Base-by-base conservation (phyloP, 1,140 invertebrate species). In the Aphaenogaster floridana region DNA sequence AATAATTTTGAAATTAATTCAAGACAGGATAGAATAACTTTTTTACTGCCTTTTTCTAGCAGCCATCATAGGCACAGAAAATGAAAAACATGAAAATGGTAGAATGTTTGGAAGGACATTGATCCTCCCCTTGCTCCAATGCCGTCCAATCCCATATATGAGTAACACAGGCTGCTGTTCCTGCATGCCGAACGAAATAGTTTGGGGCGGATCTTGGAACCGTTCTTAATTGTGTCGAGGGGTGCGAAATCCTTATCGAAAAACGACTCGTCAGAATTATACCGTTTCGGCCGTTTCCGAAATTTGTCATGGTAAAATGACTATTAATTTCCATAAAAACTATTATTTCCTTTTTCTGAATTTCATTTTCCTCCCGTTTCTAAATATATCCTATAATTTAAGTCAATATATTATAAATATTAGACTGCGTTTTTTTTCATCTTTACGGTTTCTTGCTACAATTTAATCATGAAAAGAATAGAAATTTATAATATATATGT, bases 151-250 rank as follows among this genome's bases (percentile, higher is more conserved):
- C 87, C 86, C 57, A 57, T 78, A 13, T 52, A 63, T 89, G 81
- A 91, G 76, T 89, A 48, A 42, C 45, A 86, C 90, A 81, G 80
- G 89, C 92, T 91, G 89, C 92, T 91, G 89, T 88, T 84, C 61
- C n/a, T 59, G 76, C 91, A 93, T 90, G 83, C 91, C 87, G 91
- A 90, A 90, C 91, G 86, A 92, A 91, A 94, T 92, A 91, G 92
- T 92, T 86, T 89, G 90, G 92, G 94, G 93, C 93, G 93, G 92
- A 93, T 92, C 93, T 92, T 86, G 34, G 48, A 72, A 61, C 80
- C 52, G 72, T 89, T 91, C 92, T 91, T 91, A 88, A 91, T 93
- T 92, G 88, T 92, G 80, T 89, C 76, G 88, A 89, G 85, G 77
- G 69, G 78, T 76, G 48, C 84, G 57, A 78, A 63, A 72, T 89